Conservation (phyloP, 2,888 invertebrate species). For the Agriotes lineatus region DNA sequence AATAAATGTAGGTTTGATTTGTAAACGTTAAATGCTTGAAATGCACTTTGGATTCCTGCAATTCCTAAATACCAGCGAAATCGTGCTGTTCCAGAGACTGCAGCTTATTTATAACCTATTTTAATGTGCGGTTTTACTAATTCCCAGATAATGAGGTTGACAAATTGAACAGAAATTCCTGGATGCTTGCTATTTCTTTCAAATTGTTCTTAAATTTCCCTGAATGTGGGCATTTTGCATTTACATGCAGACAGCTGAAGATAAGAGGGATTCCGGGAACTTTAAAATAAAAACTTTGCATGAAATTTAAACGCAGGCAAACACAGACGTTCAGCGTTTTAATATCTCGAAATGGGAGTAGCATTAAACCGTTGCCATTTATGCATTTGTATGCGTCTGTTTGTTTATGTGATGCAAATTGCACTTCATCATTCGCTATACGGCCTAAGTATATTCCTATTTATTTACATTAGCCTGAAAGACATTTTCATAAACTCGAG, state of each 20-base stretch:
- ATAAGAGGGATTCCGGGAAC: neutral
- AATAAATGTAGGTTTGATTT: slow-evolving; percentile 31
- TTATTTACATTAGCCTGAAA: neutral
- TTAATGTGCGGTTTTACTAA: neutral
- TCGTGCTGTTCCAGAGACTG: neutral
- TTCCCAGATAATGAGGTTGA: too few species aligned
- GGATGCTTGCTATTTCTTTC: too few species aligned
- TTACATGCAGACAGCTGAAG: neutral
- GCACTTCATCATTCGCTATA: neutral
- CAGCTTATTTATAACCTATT: neutral
- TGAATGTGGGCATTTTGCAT: too few species aligned
- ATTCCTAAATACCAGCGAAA: slow-evolving; percentile 13
- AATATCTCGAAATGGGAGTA: slow-evolving; percentile 10
- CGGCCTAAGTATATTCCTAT: neutral
- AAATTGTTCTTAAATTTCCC: too few species aligned
- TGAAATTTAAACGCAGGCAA: slow-evolving; percentile 15
- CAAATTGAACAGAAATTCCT: too few species aligned
- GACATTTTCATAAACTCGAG: neutral
- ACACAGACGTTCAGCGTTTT: neutral
- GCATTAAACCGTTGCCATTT: slow-evolving; percentile 1
- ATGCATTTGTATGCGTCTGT: slow-evolving; percentile 13
- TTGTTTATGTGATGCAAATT: slow-evolving; percentile 11
- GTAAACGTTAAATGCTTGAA: slow-evolving; percentile 26
- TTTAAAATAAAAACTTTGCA: slow-evolving; percentile 1
- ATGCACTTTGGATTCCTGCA: slow-evolving; percentile 17